Conservation (phyloP, 2,797 vertebrate species). For the Sylvia borin region DNA sequence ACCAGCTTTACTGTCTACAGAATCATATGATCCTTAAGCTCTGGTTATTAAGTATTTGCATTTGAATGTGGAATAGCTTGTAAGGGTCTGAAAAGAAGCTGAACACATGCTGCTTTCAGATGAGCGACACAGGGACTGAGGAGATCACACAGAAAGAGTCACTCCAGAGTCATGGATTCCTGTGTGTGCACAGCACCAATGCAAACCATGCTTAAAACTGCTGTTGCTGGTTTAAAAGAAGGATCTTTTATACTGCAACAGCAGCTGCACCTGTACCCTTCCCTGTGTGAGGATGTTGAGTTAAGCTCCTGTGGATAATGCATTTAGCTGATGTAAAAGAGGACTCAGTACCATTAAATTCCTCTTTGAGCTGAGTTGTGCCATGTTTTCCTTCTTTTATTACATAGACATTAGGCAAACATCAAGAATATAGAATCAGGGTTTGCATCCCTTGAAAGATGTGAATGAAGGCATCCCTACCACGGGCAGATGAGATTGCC, state of each 20-base stretch:
- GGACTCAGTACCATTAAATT: not conserved
- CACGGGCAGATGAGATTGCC: not conserved
- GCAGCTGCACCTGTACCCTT: not conserved
- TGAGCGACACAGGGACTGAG: not conserved
- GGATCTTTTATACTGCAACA: not conserved
- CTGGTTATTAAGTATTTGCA: constrained; percentile 20
- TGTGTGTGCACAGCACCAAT: not conserved
- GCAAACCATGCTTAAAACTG: not conserved
- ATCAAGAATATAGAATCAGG: not conserved
- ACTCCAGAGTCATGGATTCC: not conserved
- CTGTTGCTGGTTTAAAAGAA: not conserved
- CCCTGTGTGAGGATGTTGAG: not conserved
- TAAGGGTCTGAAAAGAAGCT: not conserved
- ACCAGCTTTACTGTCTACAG: constrained; percentile 25
- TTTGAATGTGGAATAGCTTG: not conserved
- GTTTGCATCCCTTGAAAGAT: not conserved
- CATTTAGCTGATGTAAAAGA: not conserved
- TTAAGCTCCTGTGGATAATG: not conserved
- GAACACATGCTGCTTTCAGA: not conserved
- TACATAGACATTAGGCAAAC: not conserved
- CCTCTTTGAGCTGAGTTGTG: not conserved
- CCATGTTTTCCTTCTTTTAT: not conserved
- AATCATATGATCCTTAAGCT: constrained; percentile 62
- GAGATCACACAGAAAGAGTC: not conserved
- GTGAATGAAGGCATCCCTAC: not conserved